Conservation (phyloP, 2,797 vertebrate genomes). For the Galagoides demidoff region DNA sequence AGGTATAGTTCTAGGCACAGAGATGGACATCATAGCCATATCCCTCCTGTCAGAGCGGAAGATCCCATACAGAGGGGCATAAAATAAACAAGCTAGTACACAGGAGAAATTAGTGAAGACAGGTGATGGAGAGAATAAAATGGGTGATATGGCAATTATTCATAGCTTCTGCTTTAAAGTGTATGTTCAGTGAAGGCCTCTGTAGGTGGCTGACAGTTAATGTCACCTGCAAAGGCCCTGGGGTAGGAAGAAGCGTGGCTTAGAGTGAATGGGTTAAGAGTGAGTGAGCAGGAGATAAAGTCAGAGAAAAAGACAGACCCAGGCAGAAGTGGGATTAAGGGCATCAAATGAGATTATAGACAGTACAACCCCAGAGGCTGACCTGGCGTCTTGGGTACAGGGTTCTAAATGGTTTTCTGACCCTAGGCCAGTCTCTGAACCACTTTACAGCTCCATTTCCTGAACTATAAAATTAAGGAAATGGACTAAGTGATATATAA, state of each 20-base stretch:
- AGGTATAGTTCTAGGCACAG: not conserved
- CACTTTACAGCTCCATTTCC: not conserved
- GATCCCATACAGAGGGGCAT: not conserved
- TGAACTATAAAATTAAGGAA: not conserved
- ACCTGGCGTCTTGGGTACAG: not conserved
- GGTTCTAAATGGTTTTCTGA: not conserved
- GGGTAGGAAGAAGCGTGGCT: not conserved
- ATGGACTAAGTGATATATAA: not conserved
- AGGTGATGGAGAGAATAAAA: not conserved
- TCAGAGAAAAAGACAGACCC: not conserved
- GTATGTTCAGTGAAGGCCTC: not conserved
- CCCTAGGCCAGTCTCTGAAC: not conserved
- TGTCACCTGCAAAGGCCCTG: not conserved
- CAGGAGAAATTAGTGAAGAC: not conserved
- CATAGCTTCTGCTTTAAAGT: not conserved
- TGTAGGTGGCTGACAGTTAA: not conserved
- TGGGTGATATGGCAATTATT: accelerated
- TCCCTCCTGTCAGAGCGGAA: not conserved
- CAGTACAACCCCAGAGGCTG: not conserved
- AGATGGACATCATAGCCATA: not conserved
- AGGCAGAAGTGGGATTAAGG: no score
- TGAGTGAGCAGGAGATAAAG: not conserved
- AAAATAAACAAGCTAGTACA: not conserved
- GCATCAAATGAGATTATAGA: not conserved
- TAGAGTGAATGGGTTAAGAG: not conserved